Conservation (phyloP, 2,797 vertebrate species). For the Schizopygopsis pylzovi region DNA sequence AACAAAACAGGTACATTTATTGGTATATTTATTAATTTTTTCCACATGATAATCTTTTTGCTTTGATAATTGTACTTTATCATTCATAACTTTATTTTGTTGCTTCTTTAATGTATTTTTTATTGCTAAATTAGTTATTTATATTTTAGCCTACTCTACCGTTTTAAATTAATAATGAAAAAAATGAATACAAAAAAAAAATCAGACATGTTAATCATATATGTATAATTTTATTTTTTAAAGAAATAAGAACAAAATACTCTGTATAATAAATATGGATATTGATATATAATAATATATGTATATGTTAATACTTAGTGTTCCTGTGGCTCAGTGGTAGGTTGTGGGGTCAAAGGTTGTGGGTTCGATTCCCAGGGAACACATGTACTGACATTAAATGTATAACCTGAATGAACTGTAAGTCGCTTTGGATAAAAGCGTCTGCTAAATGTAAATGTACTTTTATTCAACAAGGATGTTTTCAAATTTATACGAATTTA, state of each 20-base stretch:
- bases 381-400: too few relatives aligned
- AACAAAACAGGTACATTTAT: not conserved
- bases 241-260: not conserved
- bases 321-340: too few relatives aligned
- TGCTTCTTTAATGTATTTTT: not conserved
- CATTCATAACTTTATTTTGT: not conserved
- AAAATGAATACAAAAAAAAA: not conserved
- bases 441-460: too few relatives aligned
- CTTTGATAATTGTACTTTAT: not conserved
- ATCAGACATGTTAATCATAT: not conserved
- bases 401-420: too few relatives aligned
- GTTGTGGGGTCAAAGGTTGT: too few relatives aligned
- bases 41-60: not conserved
- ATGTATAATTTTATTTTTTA: not conserved
- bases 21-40: not conserved
- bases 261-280: not conserved
- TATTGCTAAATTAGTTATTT: not conserved
- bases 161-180: not conserved
- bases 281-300: not conserved
- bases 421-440: too few relatives aligned
- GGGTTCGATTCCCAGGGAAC: too few relatives aligned
- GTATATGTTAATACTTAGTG: not conserved
- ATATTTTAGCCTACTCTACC: not conserved
- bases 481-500: not conserved
- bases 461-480: not conserved